phyloP scores from a whole-genome alignment of 2,113 vertebrate genomes.

The Hippocampus zosterae region DNA sequence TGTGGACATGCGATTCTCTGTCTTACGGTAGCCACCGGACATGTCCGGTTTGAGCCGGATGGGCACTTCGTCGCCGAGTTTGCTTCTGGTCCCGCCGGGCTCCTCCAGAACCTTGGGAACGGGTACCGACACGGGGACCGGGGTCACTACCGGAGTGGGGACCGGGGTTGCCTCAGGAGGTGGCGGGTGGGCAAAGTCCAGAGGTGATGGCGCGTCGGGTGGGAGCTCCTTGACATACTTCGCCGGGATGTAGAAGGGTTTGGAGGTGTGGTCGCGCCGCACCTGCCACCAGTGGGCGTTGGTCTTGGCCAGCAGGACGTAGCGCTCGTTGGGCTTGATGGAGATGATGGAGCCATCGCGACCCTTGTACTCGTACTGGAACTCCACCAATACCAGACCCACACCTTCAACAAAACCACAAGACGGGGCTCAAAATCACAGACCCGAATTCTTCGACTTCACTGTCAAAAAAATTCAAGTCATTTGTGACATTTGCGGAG shows the following conservation, averaged over 20 bases:
- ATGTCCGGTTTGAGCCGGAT: slow-evolving; percentile 54
- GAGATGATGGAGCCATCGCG: slow-evolving; percentile 80
- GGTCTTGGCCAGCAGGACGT: slow-evolving; percentile 82
- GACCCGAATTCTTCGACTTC: too few relatives aligned
- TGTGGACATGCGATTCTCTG: slow-evolving; percentile 76
- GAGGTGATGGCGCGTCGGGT: slow-evolving; percentile 40
- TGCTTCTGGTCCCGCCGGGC: slow-evolving; percentile 16
- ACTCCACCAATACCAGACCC: slow-evolving; percentile 86
- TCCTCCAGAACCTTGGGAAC: slow-evolving; percentile 50
- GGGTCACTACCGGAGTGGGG: not conserved
- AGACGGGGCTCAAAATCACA: not conserved
- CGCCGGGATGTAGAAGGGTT: slow-evolving; percentile 89
- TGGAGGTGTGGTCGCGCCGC: slow-evolving; percentile 62
- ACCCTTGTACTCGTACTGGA: slow-evolving; percentile 82
- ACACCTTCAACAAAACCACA: slow-evolving; percentile 53
- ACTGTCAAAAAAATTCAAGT: too few relatives aligned
- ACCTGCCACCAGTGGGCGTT: slow-evolving; percentile 97
- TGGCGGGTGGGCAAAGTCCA: slow-evolving; percentile 52
- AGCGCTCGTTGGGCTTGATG: slow-evolving; percentile 90
- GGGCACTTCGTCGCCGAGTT: slow-evolving; percentile 56
- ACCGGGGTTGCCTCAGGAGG: slow-evolving; percentile 12
- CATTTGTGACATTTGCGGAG: too few relatives aligned
- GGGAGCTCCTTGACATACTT: slow-evolving; percentile 90
- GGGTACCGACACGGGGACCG: not conserved
- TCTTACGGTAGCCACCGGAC: slow-evolving; percentile 37